Conservation (phyloP, 2,888 invertebrate species). For the Aelia acuminata region DNA sequence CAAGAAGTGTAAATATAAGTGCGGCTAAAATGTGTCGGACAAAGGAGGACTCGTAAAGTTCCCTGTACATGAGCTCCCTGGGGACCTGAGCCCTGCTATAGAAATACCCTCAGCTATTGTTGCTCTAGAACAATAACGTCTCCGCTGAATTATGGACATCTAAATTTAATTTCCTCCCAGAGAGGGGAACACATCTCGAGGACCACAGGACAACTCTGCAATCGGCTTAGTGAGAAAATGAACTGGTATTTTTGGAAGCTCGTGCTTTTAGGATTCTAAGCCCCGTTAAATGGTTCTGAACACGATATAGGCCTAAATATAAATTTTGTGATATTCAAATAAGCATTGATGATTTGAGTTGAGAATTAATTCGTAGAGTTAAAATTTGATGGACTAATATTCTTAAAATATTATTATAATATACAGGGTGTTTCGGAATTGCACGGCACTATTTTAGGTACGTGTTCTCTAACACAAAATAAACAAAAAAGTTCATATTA, state of each 20-base stretch:
- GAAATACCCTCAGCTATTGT: constrained; percentile 35
- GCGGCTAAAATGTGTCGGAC: constrained; percentile 6
- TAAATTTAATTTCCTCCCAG: constrained; percentile 19
- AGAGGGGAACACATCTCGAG: neutral
- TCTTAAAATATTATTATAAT: too few relatives aligned
- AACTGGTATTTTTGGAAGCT: neutral
- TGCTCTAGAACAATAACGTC: constrained; percentile 18
- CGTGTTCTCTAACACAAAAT: too few relatives aligned
- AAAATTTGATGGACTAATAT: too few relatives aligned
- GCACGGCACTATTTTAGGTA: too few relatives aligned
- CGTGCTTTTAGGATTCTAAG: neutral
- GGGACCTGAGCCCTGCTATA: neutral
- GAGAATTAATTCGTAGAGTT: too few relatives aligned
- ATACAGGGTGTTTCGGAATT: too few relatives aligned
- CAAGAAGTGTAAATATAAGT: neutral
- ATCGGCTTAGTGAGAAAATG: neutral
- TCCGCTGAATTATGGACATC: constrained; percentile 24
- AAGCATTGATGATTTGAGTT: too few relatives aligned
- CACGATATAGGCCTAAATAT: too few relatives aligned
- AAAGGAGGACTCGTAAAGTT: neutral
- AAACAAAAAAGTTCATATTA: too few relatives aligned
- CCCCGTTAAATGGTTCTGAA: neutral
- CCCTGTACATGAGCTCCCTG: neutral
- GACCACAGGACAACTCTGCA: neutral
- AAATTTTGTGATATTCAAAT: too few relatives aligned